Conservation (phyloP, 2,888 invertebrate genomes). For the Mycalesis mineus region DNA sequence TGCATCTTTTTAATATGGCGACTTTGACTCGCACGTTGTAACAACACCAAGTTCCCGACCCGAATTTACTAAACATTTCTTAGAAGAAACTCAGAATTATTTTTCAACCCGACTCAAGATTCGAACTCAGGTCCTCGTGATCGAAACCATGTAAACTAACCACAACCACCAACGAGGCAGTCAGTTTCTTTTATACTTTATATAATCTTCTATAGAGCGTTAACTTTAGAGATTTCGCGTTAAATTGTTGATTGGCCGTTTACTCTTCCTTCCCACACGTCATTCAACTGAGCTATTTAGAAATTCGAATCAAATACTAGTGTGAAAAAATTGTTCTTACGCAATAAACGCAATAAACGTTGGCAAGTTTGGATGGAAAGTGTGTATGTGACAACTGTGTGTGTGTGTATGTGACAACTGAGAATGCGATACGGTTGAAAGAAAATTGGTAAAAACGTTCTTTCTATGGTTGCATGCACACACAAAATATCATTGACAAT, state of each 20-base stretch:
- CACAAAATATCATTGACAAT: too few relatives aligned
- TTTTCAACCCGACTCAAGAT: too few relatives aligned
- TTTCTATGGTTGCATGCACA: too few relatives aligned
- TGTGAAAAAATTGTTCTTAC: slow-evolving; percentile 36
- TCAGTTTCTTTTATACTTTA: slow-evolving; percentile 10
- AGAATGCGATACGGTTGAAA: slow-evolving; percentile 9
- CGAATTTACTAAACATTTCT: too few relatives aligned
- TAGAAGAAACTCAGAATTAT: too few relatives aligned
- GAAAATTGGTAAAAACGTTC: slow-evolving; percentile 10
- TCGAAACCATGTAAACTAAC: too few relatives aligned
- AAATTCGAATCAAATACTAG: slow-evolving; percentile 34
- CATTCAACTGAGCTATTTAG: slow-evolving; percentile 30
- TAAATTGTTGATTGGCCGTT: slow-evolving; percentile 34
- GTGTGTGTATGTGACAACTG: slow-evolving; percentile 27
- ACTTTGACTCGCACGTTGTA: too few relatives aligned
- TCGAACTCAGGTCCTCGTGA: too few relatives aligned
- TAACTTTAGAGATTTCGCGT: slow-evolving; percentile 26
- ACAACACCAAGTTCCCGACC: too few relatives aligned
- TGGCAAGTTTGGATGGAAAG: slow-evolving; percentile 35
- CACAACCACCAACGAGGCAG: background rate
- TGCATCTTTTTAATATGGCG: too few relatives aligned
- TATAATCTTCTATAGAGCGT: slow-evolving; percentile 7
- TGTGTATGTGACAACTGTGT: too few relatives aligned
- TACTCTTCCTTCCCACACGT: slow-evolving; percentile 32
- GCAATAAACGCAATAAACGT: slow-evolving; percentile 32